Evolutionary conservation across 2,888 invertebrate genomes (phyloP).

Genomic region (Oligia strigilis): DNA sequence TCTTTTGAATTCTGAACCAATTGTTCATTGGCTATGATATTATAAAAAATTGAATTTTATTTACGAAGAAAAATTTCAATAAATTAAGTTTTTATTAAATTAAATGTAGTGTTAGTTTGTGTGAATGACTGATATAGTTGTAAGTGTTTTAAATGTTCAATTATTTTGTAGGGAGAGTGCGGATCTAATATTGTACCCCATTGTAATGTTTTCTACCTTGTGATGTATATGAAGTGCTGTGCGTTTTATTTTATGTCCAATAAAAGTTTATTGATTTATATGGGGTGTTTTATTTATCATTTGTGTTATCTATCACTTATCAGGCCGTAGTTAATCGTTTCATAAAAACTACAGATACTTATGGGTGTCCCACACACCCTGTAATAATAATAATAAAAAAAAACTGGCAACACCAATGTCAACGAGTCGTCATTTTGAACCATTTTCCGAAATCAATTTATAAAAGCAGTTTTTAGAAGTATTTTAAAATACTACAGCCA

Average conservation of each 20-base stretch:
- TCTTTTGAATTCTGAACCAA: background rate
- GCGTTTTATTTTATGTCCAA: slow-evolving; percentile 72
- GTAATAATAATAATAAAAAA: too few relatives aligned
- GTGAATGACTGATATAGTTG: slow-evolving; percentile 70
- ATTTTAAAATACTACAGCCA: too few relatives aligned
- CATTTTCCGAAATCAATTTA: too few relatives aligned
- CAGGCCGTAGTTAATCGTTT: background rate
- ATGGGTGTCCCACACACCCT: background rate
- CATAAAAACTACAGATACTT: background rate
- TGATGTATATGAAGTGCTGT: slow-evolving; percentile 74
- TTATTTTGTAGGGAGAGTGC: slow-evolving; percentile 64
- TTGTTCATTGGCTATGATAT: slow-evolving; percentile 44
- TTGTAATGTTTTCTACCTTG: slow-evolving; percentile 71
- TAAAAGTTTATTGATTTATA: slow-evolving; percentile 70
- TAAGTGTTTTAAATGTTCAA: slow-evolving; percentile 68
- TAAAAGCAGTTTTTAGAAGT: too few relatives aligned
- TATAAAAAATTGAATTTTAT: background rate
- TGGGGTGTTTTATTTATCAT: slow-evolving; percentile 32
- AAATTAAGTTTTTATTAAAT: slow-evolving; percentile 33
- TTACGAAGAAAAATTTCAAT: slow-evolving; percentile 15
- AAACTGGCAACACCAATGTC: too few relatives aligned
- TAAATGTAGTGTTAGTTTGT: slow-evolving; percentile 42
- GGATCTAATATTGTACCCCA: slow-evolving; percentile 62
- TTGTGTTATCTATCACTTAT: background rate
- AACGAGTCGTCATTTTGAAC: too few relatives aligned